Conservation (phyloP, 92 coral and sea anemone genomes). For the Epizoanthus stellaris region DNA sequence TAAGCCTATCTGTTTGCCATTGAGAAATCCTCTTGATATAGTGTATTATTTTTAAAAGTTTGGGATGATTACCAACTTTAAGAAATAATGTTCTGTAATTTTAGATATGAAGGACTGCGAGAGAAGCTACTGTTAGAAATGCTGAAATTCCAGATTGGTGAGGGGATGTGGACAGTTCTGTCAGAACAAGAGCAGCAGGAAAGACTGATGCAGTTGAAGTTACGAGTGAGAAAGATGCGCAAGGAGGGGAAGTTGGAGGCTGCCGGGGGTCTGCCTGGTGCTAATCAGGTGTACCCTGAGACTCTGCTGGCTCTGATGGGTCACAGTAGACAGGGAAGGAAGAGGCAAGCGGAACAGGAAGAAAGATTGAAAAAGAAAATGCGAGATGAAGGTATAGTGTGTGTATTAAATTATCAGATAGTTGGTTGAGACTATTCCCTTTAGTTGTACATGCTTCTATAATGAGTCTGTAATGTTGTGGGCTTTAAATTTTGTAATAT, state of each 20-base stretch:
- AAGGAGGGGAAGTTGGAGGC: constrained; percentile 85
- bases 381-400: constrained; percentile 73
- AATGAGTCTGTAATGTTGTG: background rate
- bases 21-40: too few species aligned
- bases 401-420: too few species aligned
- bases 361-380: constrained; percentile 68
- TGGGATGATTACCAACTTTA: too few species aligned
- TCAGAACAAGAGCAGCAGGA: constrained; percentile 89
- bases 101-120: constrained; percentile 88
- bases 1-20: too few species aligned
- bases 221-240: constrained; percentile 76
- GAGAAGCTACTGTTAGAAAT: constrained; percentile 79
- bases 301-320: constrained; percentile 89
- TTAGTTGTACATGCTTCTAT: too few species aligned
- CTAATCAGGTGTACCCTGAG: constrained; percentile 50
- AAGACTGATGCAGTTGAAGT: constrained; percentile 77
- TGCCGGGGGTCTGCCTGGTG: constrained; percentile 71
- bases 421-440: too few species aligned
- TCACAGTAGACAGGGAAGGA: constrained; percentile 72
- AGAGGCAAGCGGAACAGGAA: constrained; percentile 58
- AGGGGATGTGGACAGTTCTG: constrained; percentile 97
- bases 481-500: too few species aligned
- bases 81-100: background rate
- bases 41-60: too few species aligned
- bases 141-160: constrained; percentile 86